Evolutionary conservation across 1,140 invertebrate species (phyloP), one percentile per base, ranked within the genome.

Genomic region (Tyrophagus putrescentiae): DNA sequence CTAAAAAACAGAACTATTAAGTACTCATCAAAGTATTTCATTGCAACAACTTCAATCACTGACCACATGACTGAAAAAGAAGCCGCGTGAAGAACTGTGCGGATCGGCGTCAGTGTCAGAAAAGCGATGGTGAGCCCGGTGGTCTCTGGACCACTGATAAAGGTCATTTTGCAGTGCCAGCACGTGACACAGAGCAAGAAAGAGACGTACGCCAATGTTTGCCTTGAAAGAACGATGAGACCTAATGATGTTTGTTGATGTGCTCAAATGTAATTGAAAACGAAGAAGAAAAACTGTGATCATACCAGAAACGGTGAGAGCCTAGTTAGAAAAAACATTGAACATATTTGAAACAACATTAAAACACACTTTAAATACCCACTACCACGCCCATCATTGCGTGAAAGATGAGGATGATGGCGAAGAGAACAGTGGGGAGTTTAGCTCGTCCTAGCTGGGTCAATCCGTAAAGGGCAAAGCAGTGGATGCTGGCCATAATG

Each of bases 61-160:
- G n/a, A n/a, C n/a, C n/a, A 86, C 80, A 64, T 87, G 85, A 1
- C 83, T 78, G 65, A 85, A 87, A 66, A 83, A 83, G 67, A 87
- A 86, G 1, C 92, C 93, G 16, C 91, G 77, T 5, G 78, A 88
- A 1, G 89, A 87, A 71, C 96, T 95, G 68, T 96, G 90, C 0
- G 93, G 92, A 75, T 97, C 92, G 3, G 91, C 92, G 72, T 95
- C 80, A 0, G 93, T 97, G 72, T 97, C 93, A 5, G 84, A 79
- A 65, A 82, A 86, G 65, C 96, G 96, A 75, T 97, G 93, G 70
- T 98, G 93, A 63, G 94, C 85, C 65, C 93, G 78, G 73, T 98
- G 93, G 72, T 97, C 92, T 60, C 92, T 77, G 0, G 83, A 78
- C 93, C 93, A 97, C 70, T 94, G 89, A 60, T 84, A 82, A 18